phyloP scores from a whole-genome alignment of 2,888 invertebrate species.

The Drosophila aldrichi region DNA sequence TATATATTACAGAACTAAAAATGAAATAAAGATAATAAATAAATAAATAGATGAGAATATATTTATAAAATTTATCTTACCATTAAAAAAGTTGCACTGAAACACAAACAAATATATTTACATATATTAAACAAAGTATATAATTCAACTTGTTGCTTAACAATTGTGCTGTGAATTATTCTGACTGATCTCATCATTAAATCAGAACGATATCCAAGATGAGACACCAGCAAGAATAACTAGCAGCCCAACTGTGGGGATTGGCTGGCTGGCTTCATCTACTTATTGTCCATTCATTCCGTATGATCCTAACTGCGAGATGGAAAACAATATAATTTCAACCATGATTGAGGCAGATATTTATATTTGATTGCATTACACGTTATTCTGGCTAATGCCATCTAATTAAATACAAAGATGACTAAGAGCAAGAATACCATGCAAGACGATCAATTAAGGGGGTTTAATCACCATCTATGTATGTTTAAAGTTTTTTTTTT shows the following conservation, averaged over 20 bases:
- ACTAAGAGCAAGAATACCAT: constrained; percentile 6
- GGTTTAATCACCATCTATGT: not conserved
- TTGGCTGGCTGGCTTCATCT: not conserved
- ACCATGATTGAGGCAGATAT: not conserved
- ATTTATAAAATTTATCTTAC: too few relatives aligned
- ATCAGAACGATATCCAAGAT: not conserved
- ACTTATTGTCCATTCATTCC: not conserved
- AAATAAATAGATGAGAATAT: too few relatives aligned
- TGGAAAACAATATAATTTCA: not conserved
- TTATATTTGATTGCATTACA: not conserved
- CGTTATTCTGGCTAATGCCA: constrained; percentile 13
- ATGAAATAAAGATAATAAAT: too few relatives aligned
- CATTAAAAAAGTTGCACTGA: too few relatives aligned
- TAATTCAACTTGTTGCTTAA: not conserved
- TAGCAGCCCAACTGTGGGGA: not conserved
- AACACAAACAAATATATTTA: too few relatives aligned
- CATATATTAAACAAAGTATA: too few relatives aligned
- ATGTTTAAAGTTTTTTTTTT: not conserved
- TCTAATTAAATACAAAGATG: not conserved
- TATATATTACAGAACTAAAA: too few relatives aligned
- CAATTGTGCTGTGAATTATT: constrained; percentile 14
- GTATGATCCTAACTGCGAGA: constrained; percentile 11
- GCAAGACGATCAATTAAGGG: not conserved
- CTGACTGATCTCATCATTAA: constrained; percentile 14
- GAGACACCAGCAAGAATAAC: constrained; percentile 8